These are phyloP conservation scores for Acholoe squamosa DNA, from an alignment of 2,888 invertebrate species.

Conservation along the genomic window DNA sequence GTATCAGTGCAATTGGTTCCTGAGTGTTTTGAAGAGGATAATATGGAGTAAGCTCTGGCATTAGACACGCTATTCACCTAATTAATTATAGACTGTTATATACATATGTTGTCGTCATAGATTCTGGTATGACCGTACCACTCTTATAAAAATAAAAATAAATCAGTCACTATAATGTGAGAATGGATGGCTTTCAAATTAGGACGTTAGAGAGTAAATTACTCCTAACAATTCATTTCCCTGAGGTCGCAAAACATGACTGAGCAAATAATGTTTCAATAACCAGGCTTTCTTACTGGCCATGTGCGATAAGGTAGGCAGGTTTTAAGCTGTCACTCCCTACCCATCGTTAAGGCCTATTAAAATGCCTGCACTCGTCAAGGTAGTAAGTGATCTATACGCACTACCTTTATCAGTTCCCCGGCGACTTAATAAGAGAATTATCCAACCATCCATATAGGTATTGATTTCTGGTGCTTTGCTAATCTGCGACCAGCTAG, in stretches of 20 bases:
- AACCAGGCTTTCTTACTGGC: neutral
- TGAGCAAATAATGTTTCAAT: neutral
- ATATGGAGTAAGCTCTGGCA: no score
- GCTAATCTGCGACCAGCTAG: conserved; percentile 17
- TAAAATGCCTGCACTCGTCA: neutral
- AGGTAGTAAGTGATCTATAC: conserved; percentile 19
- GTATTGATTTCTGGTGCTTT: conserved; percentile 14
- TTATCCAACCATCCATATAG: conserved; percentile 40
- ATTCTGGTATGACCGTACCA: no score
- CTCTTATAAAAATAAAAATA: no score
- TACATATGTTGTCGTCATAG: no score
- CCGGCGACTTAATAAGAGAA: conserved; percentile 38
- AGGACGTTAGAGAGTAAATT: neutral
- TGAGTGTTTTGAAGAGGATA: neutral
- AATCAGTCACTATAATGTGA: neutral
- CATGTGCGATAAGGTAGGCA: neutral
- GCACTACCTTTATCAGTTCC: conserved; percentile 18
- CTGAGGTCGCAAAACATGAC: neutral
- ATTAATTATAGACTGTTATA: no score
- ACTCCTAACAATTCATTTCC: neutral
- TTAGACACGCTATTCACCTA: no score
- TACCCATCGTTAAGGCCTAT: neutral
- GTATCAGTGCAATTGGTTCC: neutral
- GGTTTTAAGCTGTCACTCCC: neutral
- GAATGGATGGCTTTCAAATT: neutral